Conservation (phyloP, 2,113 vertebrate genomes). For the Caranx melampygus region DNA sequence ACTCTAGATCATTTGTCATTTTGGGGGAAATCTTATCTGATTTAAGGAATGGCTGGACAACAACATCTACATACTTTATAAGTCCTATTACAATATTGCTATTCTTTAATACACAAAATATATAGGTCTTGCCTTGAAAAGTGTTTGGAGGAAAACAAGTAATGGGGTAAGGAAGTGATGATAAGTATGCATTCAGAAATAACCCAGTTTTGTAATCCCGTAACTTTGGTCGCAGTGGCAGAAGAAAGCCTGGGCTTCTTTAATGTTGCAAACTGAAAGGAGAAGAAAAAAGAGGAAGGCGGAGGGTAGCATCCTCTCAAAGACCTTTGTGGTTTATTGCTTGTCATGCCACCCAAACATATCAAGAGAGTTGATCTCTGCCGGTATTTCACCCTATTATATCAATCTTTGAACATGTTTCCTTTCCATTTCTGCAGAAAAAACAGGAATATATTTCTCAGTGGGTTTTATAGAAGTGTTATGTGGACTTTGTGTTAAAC, state of each 20-base stretch:
- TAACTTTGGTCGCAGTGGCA: background rate
- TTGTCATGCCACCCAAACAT: too few relatives aligned
- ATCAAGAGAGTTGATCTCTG: too few relatives aligned
- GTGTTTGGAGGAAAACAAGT: background rate
- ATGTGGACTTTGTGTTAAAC: too few relatives aligned
- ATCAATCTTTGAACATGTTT: too few relatives aligned
- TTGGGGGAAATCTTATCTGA: background rate
- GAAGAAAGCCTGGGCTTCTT: background rate
- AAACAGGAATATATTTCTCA: too few relatives aligned
- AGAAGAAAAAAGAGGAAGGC: slow-evolving; percentile 21
- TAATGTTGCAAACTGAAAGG: background rate
- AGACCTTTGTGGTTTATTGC: too few relatives aligned
- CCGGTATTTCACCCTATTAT: too few relatives aligned
- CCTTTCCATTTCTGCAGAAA: too few relatives aligned
- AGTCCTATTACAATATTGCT: too few relatives aligned
- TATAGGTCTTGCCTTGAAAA: background rate
- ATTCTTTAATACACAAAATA: background rate
- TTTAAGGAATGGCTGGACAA: background rate
- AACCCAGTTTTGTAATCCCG: background rate
- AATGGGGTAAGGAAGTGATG: background rate
- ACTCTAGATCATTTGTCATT: background rate
- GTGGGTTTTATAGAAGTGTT: too few relatives aligned
- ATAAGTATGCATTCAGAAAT: background rate
- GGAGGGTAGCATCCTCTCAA: too few relatives aligned
- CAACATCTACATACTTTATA: too few relatives aligned